Evolutionary conservation across 2,113 vertebrate species (phyloP), one percentile per base, ranked within the genome.

Genomic region (Poecile atricapillus): DNA sequence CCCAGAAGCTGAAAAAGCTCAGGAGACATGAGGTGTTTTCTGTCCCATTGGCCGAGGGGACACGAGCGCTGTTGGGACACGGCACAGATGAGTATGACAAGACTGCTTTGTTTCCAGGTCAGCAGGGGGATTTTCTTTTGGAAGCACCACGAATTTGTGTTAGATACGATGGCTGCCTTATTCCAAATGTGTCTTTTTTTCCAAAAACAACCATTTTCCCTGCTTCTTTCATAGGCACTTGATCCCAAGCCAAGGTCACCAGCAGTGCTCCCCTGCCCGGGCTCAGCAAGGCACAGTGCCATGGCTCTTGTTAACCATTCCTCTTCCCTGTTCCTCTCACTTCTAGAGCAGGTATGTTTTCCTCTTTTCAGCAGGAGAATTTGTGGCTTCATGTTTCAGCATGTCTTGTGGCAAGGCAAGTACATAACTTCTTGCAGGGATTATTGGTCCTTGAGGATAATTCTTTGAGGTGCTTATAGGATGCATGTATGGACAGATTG

Each of bases 21-120:
- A 59, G 69, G 62, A 0, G 2, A 24, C 22, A 5, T 0, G 6
- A 64, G 28, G 5, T 2, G 0, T 27, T 89, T 5, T 44, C 59
- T 65, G 35, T 63, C 17, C 60, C 44, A 30, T 28, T 1, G 7
- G 19, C 22, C 4, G 1, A 39, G 53, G 44, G 41, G 12, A 75
- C 22, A 21, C 0, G 0, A 9, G 52, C 0, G 0, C 14, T 16
- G 49, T 65, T 73, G 1, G 1, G 30, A 24, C 74, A 17, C 0
- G 0, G 23, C 53, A 58, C 79, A 64, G 68, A 35, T 25, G 41
- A 47, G 18, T n/a, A 37, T 17, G 35, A 27, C 23, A 55, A 47
- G 33, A 67, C 75, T 52, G 16, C 13, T 75, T 35, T 11, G 83
- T 74, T 91, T 70, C 46, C 63, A 73, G 8, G 31, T 23, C 53